These are phyloP conservation scores for Mustelus asterias DNA, from an alignment of 2,113 vertebrate species.

Conservation along the genomic window DNA sequence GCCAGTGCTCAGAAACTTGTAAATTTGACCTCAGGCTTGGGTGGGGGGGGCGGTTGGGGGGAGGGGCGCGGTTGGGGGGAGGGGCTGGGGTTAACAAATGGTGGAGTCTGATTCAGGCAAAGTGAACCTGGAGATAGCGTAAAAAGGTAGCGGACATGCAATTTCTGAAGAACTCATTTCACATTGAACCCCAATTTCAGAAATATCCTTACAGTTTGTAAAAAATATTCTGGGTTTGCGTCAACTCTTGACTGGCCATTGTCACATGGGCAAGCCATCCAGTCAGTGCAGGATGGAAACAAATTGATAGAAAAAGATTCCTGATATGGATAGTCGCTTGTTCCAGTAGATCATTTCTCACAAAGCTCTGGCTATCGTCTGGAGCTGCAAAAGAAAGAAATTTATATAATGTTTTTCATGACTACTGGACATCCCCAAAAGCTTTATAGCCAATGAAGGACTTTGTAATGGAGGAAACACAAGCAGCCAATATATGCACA, in stretches of 20 bases:
- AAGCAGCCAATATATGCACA: too few relatives aligned
- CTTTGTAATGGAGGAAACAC: too few relatives aligned
- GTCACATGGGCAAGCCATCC: neutral
- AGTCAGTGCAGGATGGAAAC: neutral
- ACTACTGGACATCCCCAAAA: too few relatives aligned
- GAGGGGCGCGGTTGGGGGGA: too few relatives aligned
- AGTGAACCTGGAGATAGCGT: neutral
- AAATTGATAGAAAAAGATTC: neutral
- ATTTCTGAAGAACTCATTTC: neutral
- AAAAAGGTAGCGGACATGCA: neutral
- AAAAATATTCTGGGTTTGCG: neutral
- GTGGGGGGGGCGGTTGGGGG: too few relatives aligned
- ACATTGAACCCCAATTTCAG: neutral
- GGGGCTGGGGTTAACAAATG: too few relatives aligned
- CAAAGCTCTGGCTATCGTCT: neutral
- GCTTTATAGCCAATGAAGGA: too few relatives aligned
- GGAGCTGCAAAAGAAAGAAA: neutral
- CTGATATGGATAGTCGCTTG: too few relatives aligned
- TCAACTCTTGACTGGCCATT: neutral
- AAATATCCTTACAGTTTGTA: neutral
- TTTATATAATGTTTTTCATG: too few relatives aligned
- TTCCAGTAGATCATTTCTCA: neutral
- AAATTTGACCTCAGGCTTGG: neutral
- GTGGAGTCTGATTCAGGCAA: neutral
- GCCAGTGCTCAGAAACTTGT: neutral